phyloP scores from a whole-genome alignment of 2,888 invertebrate species.

The Lasioglossum villosulum region DNA sequence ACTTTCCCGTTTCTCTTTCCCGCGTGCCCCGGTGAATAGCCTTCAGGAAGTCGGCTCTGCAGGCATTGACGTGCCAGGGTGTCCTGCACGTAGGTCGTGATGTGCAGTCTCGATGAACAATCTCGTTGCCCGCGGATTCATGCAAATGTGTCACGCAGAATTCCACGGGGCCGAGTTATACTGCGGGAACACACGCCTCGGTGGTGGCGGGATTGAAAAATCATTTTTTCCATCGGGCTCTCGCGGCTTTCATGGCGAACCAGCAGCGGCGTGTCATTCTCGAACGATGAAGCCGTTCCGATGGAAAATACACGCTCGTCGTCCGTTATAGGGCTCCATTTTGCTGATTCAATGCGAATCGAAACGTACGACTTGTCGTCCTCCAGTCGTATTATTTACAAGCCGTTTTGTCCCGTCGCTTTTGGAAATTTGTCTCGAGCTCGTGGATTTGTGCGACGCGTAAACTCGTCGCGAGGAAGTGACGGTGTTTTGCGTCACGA shows the following conservation, averaged over 20 bases:
- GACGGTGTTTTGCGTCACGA: too few relatives aligned
- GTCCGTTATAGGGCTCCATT: background rate
- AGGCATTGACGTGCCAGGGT: constrained; percentile 65
- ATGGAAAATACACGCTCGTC: background rate
- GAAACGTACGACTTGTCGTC: background rate
- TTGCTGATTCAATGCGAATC: background rate
- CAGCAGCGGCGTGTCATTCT: background rate
- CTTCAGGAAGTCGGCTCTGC: constrained; percentile 54
- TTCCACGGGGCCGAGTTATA: constrained; percentile 22
- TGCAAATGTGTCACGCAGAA: constrained; percentile 56
- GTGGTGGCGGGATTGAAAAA: constrained; percentile 4
- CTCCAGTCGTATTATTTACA: too few relatives aligned
- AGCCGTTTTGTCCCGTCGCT: too few relatives aligned
- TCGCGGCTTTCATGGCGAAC: background rate
- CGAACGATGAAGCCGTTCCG: constrained; percentile 5
- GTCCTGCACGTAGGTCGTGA: constrained; percentile 68
- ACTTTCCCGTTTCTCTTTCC: background rate
- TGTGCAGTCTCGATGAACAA: constrained; percentile 64
- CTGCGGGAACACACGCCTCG: constrained; percentile 13
- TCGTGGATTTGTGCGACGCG: too few relatives aligned
- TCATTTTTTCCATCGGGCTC: constrained; percentile 14
- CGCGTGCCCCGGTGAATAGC: constrained; percentile 29
- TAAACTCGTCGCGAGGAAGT: too few relatives aligned
- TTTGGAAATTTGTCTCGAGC: too few relatives aligned
- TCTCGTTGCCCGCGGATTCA: constrained; percentile 42